Base-by-base conservation (phyloP, 2,888 invertebrate genomes). In the Chloroclysta siterata region DNA sequence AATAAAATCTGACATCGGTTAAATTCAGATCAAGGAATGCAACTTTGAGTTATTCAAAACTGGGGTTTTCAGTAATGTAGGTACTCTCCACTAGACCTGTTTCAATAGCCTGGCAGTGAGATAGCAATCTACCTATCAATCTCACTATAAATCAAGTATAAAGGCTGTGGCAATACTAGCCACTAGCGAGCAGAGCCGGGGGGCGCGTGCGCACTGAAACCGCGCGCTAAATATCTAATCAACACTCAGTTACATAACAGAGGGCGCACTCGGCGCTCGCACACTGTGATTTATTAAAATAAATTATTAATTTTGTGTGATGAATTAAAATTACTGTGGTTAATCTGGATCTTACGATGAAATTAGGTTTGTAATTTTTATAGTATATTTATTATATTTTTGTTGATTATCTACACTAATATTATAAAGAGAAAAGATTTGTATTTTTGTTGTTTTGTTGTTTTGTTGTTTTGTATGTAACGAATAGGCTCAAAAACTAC, bases 231-330 rank as follows among this genome's bases (percentile, higher is more conserved):
- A 6, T 44, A 8, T 11, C 10, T 11, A 10, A 46, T 6, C 44
- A 15, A 14, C 8, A 15, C 73, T 68, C 83, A 87, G 82, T 88
- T 82, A 77, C 82, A 85, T 82, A 82, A 84, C 77, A 62, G 74
- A 76, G 77, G 79, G 78, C 81, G 67, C 62, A 62, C 72, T 62
- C 79, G 61, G 52, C 77, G 73, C 80, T 71, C 84, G 80, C 56
- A 52, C 42, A 62, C 46, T 48, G 14, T 53, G 47, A 56, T 59
- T 59, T 28, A 41, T 54, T 58, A 0, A 8, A 47, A 17, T 46
- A 10, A 53, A 52, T 22, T 33, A 55, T 50, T 60, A 8, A 15
- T 41, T 17, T 39, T 44, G 41, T 60, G 50, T 15, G 50, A 53
- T 57, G 13, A 44, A 55, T 47, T 54, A 44, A 48, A 39, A 11